Base-by-base conservation (phyloP, 2,113 vertebrate species). In the Bucco capensis region DNA sequence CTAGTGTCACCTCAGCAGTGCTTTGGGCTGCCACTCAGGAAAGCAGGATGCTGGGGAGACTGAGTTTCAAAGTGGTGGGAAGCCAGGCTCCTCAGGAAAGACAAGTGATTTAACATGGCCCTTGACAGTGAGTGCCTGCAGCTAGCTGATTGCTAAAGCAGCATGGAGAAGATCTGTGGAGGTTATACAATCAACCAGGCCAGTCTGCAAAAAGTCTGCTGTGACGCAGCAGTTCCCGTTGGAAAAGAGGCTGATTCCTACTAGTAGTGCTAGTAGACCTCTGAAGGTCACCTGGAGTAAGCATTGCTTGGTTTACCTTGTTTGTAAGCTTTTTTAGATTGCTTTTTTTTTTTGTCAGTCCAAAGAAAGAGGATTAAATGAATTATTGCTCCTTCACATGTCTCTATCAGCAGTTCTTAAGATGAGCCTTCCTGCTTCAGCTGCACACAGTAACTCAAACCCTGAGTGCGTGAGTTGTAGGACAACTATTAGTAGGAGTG, bases 91-190 rank as follows among this genome's bases (percentile, higher is more conserved):
- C 16, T 86, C 64, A 54, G 84, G 19, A n/a, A 73, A 70, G 71
- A 73, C 44, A 82, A 87, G 78, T 94, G 84, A 83, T 95, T 93
- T 90, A 85, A 49, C 71, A 15, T 5, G 54, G 50, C 67, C 74
- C 93, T 94, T 87, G 81, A 65, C 3, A 1, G 19, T 33, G 79
- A 94, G 50, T 35, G 87, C 78, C 62, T 89, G 67, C 89, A 49
- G 71, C 49, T 76, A 61, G 37, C 77, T 96, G 92, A 94, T 95
- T 74, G 53, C 86, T 90, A 78, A 90, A 90, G 78, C 91, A 85
- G 89, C 42, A 2, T 12, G 33, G 78, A 95, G 61, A 80, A 69
- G n/a, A 46, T 47, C 90, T 84, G 80, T 49, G 49, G 62, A 83
- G 89, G 69, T 79, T 53, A 85, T 62, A 79, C 49, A 61, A 58